Evolutionary conservation across 2,888 invertebrate genomes (phyloP), one percentile per base, ranked within the genome.

Genomic region (Anoplius nigerrimus): DNA sequence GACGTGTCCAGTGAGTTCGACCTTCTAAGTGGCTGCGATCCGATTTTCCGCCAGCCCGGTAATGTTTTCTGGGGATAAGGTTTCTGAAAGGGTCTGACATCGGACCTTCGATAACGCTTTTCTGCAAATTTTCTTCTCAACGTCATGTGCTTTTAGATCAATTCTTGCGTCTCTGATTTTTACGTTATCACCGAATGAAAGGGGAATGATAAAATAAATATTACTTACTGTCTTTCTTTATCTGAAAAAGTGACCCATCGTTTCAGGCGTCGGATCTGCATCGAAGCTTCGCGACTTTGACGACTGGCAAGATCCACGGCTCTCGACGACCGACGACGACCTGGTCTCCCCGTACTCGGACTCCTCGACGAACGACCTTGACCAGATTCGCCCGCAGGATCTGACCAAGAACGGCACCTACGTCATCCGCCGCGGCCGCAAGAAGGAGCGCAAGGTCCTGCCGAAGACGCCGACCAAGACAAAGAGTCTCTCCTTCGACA

Each of bases 281-380:
- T 93, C 94, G 16, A 93, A 92, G 78, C 89, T 93, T 55, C 90
- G 91, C 74, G 94, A 94, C 80, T 92, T 93, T 88, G 93, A 92
- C 75, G 94, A 94, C 84, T 94, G 94, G 94, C 94, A 94, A 11
- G 94, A 94, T 69, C 94, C 93, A 0, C 93, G 93, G 0, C 91
- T 92, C 20, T 89, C 91, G 22, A 91, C 93, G n/a, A 92, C 93
- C 11, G 93, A 93, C 84, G 92, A 92, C 82, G 92, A 92, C 78
- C 91, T 93, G 6, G 91, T 92, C 11, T 94, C 94, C 0, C 93
- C 94, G 4, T 92, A 91, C 76, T 94, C 94, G 5, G 94, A 94
- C 84, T 91, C 91, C 0, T 91, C 89, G 22, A 87, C 87, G 21
- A 89, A 88, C 67, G 88, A 88, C 18, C 80, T 88, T 3, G 88